These are phyloP conservation scores for Corydoras sp. DNA, from an alignment of 2,113 vertebrate species.

Conservation along the genomic window DNA sequence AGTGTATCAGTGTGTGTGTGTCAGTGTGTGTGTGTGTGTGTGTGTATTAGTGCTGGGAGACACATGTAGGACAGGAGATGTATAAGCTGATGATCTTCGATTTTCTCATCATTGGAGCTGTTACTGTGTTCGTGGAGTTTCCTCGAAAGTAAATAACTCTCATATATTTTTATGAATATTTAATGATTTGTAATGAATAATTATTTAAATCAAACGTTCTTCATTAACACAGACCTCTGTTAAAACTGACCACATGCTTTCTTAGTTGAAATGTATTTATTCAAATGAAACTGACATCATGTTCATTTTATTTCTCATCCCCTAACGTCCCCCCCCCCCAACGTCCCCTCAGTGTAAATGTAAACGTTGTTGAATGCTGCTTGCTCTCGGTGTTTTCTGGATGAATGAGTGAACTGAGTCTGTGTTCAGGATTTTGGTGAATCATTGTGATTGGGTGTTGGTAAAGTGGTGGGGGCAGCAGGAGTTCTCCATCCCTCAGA, in stretches of 20 bases:
- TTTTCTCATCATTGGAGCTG: conserved; percentile 79
- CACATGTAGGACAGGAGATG: conserved; percentile 92
- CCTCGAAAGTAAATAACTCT: conserved; percentile 79
- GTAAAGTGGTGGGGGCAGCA: conserved; percentile 78
- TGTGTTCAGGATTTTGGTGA: conserved; percentile 75
- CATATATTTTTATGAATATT: background rate
- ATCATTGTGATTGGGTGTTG: conserved; percentile 68
- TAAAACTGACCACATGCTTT: no score
- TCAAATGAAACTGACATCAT: no score
- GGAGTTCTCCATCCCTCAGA: conserved; percentile 87
- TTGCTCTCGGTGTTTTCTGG: background rate
- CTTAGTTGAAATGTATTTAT: no score
- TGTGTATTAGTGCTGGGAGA: conserved; percentile 87
- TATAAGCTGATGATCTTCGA: conserved; percentile 96
- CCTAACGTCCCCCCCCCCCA: no score
- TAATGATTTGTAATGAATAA: background rate
- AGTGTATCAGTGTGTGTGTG: background rate
- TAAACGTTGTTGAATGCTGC: no score
- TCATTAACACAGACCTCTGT: no score
- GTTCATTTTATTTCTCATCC: no score
- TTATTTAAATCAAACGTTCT: no score
- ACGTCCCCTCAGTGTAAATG: no score
- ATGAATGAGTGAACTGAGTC: background rate
- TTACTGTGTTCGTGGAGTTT: conserved; percentile 81
- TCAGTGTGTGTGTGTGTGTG: conserved; percentile 7